Conservation (phyloP, 2,888 invertebrate genomes). For the Tricholauxania praeusta region DNA sequence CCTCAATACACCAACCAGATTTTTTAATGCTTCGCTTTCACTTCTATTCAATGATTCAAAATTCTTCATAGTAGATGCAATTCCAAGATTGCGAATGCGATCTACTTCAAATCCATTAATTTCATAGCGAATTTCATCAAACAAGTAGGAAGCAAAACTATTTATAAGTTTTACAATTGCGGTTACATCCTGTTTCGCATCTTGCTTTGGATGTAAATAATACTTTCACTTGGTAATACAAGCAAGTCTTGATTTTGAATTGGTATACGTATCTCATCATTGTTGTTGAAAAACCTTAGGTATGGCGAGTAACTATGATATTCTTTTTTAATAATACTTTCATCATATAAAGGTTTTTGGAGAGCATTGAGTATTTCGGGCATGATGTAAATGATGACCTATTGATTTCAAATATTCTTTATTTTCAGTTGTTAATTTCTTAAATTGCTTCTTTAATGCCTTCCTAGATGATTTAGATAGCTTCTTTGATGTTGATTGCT, state of each 20-base stretch:
- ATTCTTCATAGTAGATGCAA: conserved; percentile 59
- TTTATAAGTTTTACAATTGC: conserved; percentile 45
- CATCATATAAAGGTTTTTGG: conserved; percentile 41
- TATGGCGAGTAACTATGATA: conserved; percentile 54
- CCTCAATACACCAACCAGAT: conserved; percentile 43
- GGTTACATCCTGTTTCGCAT: not conserved
- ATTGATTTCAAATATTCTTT: too few species aligned
- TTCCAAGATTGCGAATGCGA: conserved; percentile 54
- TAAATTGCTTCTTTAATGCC: too few species aligned
- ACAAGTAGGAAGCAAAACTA: conserved; percentile 54
- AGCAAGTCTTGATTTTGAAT: too few species aligned
- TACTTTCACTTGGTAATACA: too few species aligned
- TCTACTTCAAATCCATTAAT: conserved; percentile 60
- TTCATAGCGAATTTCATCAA: conserved; percentile 61
- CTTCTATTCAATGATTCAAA: conserved; percentile 54
- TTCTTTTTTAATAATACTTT: conserved; percentile 49
- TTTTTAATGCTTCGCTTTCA: conserved; percentile 41
- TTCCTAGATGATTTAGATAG: too few species aligned
- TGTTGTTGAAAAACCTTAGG: conserved; percentile 37
- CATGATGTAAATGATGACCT: too few species aligned
- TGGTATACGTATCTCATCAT: too few species aligned
- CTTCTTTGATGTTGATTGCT: too few species aligned
- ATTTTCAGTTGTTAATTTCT: too few species aligned
- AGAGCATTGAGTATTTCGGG: too few species aligned
- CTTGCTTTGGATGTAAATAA: too few species aligned